These are phyloP conservation scores for Trichopoda pennipes DNA, from an alignment of 2,888 invertebrate genomes.

Conservation along the genomic window DNA sequence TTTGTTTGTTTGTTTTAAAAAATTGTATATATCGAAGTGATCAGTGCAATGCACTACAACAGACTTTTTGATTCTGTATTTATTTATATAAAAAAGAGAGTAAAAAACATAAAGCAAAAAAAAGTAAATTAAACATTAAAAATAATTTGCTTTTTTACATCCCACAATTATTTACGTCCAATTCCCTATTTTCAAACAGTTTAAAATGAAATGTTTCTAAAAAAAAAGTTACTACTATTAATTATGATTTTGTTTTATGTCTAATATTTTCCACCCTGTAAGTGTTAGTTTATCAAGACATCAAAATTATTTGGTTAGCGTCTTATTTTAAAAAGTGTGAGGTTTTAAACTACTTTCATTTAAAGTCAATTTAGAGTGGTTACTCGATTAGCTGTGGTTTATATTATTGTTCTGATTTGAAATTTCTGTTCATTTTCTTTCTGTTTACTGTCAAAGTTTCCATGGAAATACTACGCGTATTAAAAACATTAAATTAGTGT, in stretches of 20 bases:
- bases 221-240: constrained; percentile 10
- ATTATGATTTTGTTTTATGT: constrained; percentile 22
- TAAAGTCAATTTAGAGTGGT: neutral
- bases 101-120: neutral
- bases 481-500: too few species aligned
- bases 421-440: too few species aligned
- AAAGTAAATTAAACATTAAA: constrained; percentile 42
- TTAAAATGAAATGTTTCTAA: neutral
- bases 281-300: too few species aligned
- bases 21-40: constrained; percentile 48
- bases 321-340: neutral
- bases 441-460: too few species aligned
- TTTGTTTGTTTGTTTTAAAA: constrained; percentile 6
- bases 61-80: constrained; percentile 7
- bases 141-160: constrained; percentile 46
- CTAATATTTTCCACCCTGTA: constrained; percentile 5
- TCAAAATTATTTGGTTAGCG: constrained; percentile 2
- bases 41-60: constrained; percentile 42
- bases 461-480: too few species aligned
- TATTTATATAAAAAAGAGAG: neutral
- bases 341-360: too few species aligned
- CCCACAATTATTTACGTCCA: constrained; percentile 42
- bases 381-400: neutral
- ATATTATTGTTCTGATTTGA: neutral
- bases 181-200: neutral